These are phyloP conservation scores for Bujurquina vittata DNA, from an alignment of 2,113 vertebrate species.

Conservation along the genomic window DNA sequence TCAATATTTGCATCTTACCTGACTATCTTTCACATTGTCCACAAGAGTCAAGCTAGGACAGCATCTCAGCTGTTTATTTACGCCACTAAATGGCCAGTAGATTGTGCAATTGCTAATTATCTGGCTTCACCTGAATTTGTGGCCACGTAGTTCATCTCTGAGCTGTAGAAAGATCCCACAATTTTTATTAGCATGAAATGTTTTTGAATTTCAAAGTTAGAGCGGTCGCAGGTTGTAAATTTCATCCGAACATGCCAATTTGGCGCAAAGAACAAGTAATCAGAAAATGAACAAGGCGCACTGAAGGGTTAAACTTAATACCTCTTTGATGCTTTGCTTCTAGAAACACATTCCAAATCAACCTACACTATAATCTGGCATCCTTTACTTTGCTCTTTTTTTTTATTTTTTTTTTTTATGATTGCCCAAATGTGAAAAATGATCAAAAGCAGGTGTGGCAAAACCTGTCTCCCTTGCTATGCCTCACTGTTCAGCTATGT, in stretches of 20 bases:
- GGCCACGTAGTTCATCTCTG: not conserved
- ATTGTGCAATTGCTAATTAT: slow-evolving; percentile 6
- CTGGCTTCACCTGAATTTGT: slow-evolving; percentile 7
- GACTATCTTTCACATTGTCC: slow-evolving; percentile 25
- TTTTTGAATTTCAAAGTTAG: slow-evolving; percentile 14
- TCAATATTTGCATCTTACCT: slow-evolving; percentile 35
- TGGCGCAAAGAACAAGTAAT: not conserved
- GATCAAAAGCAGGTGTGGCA: slow-evolving; percentile 35
- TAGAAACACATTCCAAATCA: slow-evolving; percentile 64
- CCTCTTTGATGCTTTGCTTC: slow-evolving; percentile 9
- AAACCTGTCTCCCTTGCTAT: slow-evolving; percentile 11
- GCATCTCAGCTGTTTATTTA: slow-evolving; percentile 36
- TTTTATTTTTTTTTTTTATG: not conserved
- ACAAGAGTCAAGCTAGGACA: slow-evolving; percentile 1
- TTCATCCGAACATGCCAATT: not conserved
- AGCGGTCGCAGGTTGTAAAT: not conserved
- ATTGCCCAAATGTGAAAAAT: slow-evolving; percentile 6
- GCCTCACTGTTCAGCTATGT: slow-evolving; percentile 21
- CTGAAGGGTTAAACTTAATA: not conserved
- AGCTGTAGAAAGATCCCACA: not conserved
- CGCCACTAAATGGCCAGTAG: slow-evolving; percentile 18
- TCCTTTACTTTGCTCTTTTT: not conserved
- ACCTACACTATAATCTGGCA: slow-evolving; percentile 7
- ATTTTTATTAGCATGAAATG: not conserved
- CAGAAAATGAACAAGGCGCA: not conserved